A percentile compares a stretch with the other conserved stretches of the same genome.
Evolutionary conservation across 2,797 vertebrate genomes (phyloP).

Genomic region (Silurus aristotelis): DNA sequence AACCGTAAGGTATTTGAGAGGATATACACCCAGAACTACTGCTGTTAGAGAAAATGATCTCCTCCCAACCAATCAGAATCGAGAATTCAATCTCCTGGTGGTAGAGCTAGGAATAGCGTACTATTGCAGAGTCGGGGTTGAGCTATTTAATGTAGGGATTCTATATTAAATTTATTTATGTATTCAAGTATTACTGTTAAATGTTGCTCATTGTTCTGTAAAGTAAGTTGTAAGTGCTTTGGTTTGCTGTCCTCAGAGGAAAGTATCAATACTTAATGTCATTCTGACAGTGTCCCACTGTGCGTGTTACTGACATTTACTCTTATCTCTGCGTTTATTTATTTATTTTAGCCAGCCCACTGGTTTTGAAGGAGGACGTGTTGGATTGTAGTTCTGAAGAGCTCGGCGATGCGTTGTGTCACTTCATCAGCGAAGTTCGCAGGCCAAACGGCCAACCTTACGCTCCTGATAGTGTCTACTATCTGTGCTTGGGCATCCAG

Average conservation of each 20-base stretch:
- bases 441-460: conserved; percentile 90
- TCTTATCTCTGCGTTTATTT: neutral
- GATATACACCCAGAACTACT: too few relatives aligned
- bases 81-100: too few relatives aligned
- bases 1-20: too few relatives aligned
- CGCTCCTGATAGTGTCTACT: conserved; percentile 92
- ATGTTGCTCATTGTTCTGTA: neutral
- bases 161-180: too few relatives aligned
- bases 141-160: too few relatives aligned
- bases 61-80: too few relatives aligned
- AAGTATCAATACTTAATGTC: conserved; percentile 32
- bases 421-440: conserved; percentile 89
- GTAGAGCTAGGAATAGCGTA: too few relatives aligned
- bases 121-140: too few relatives aligned
- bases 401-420: conserved; percentile 88
- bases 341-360: conserved; percentile 69
- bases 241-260: too few relatives aligned
- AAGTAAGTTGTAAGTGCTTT: neutral
- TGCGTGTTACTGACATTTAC: conserved; percentile 23
- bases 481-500: conserved; percentile 97
- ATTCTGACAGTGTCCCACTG: conserved; percentile 2
- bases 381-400: conserved; percentile 87
- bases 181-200: neutral
- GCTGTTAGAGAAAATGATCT: too few relatives aligned
- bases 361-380: conserved; percentile 88